A percentile compares a stretch with the other conserved stretches of the same genome.
Conservation (phyloP, 2,888 invertebrate species). For the Hyposoter dolosus region DNA sequence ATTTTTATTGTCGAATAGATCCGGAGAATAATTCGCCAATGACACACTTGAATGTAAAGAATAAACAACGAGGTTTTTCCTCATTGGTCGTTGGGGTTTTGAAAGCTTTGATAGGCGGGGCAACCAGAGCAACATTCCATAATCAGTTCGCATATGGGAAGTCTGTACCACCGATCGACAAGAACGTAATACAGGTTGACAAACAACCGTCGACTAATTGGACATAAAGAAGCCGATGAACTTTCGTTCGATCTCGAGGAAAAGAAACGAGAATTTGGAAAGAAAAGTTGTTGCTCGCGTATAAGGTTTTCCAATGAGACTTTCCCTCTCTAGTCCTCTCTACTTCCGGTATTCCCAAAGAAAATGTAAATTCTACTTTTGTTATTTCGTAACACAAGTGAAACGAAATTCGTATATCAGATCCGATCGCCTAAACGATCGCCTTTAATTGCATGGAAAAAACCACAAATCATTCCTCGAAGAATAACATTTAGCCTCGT, state of each 20-base stretch:
- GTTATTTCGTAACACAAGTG: neutral
- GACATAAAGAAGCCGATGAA: constrained; percentile 23
- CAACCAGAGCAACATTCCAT: constrained; percentile 40
- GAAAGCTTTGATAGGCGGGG: constrained; percentile 25
- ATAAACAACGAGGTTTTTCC: neutral
- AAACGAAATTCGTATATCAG: constrained; percentile 16
- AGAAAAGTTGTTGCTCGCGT: constrained; percentile 35
- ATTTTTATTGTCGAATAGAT: constrained; percentile 32
- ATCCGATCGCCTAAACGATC: constrained; percentile 13
- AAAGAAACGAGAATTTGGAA: neutral
- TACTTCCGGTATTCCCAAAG: neutral
- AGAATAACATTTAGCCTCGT: constrained; percentile 41
- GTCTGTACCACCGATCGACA: constrained; percentile 2
- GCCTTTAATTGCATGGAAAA: constrained; percentile 3
- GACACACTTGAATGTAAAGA: constrained; percentile 2
- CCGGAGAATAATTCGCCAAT: constrained; percentile 4
- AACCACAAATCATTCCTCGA: neutral
- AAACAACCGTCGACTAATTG: constrained; percentile 18
- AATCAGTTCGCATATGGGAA: constrained; percentile 17
- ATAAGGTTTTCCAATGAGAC: constrained; percentile 41
- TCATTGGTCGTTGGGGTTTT: neutral
- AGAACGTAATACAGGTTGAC: constrained; percentile 30
- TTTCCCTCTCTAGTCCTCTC: neutral
- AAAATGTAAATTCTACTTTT: constrained; percentile 1
- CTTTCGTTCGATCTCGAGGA: constrained; percentile 47